Evolutionary conservation across 1,140 invertebrate genomes (phyloP), one percentile per base, ranked within the genome.

Genomic region (Tribolium madens): DNA sequence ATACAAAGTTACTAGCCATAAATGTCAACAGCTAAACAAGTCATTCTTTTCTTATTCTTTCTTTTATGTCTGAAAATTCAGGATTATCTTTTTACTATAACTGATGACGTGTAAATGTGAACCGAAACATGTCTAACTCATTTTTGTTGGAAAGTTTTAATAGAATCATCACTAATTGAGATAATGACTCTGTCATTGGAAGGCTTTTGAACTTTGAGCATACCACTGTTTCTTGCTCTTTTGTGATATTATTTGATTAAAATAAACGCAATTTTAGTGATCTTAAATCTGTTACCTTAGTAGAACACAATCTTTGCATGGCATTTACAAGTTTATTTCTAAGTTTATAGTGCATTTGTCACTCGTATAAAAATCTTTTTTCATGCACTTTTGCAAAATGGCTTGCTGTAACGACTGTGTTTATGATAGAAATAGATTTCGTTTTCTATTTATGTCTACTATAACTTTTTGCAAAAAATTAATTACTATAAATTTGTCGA

Each of bases 211-310:
- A 42, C 36, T 42, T 42, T 42, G 36, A 42, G 36, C 26, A 3
- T n/a, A n/a, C n/a, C n/a, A n/a, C 9, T 42, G 36, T 42, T 42
- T 42, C 36, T 26, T 26, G 21, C 21, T 9, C 36, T 10, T 42
- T 42, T 42, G n/a, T 10, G 36, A 4, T 2, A 10, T n/a, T 42
- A 42, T 42, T 42, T 42, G 7, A 42, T 42, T 42, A n/a, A 10
- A 7, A 50, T 7, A 64, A 64, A 42, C 31, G 31, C 13, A 13
- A 10, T 64, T 64, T 33, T 64, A 33, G 3, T 64, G 57, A 64
- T 33, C 7, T 5, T 64, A 64, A 64, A 64, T 64, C 26, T 64
- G 57, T 36, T 64, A 64, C 57, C 21, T 31, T 64, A 64, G n/a
- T 57, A 21, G 18, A 57, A 21, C 52, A 21, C 52, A 17, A 57